Base-by-base conservation (phyloP, 2,113 vertebrate genomes). In the Macquaria ambigua region DNA sequence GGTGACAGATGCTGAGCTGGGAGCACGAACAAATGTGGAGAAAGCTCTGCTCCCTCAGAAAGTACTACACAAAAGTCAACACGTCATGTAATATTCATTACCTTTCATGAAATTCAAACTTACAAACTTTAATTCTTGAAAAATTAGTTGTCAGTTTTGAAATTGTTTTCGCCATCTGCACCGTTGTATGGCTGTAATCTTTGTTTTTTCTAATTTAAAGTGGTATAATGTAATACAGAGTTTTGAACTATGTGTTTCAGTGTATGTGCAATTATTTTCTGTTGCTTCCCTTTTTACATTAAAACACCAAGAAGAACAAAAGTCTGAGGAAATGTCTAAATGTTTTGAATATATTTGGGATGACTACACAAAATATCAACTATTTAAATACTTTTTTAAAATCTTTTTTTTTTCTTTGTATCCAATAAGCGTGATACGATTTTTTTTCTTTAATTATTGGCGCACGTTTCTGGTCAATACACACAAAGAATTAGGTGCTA, bases 1-100 rank as follows among this genome's bases (percentile, higher is more conserved):
- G 58, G 21, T 37, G 62, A 76, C 43, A 39, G 63, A 67, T 63
- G 80, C 66, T 14, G 77, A 77, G 55, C 12, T 14, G 58, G 50
- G 16, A 6, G 68, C 70, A 59, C 9, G 7, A 34, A 70, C 5
- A 21, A 79, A 55, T 14, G 8, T 21, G 14, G 52, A 21, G 53
- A 53, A 34, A 41, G 52, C 16, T 55, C 21, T 46, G 55, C 39
- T 8, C 14, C 11, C 23, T 6, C 20, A 52, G 15, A 11, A 58
- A 50, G 16, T 5, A 11, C 56, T 1, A 9, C 12, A 11, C 31
- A 14, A 21, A 72, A 64, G 59, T 72, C 50, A 43, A 48, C 34
- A 5, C 8, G 39, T 59, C 15, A 58, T 20, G n/a, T 2, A 2
- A 20, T 16, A 25, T 58, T 48, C 14, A 20, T 14, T 1, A 6